phyloP scores from a whole-genome alignment of 2,113 vertebrate genomes.

The Peromyscus californicus region DNA sequence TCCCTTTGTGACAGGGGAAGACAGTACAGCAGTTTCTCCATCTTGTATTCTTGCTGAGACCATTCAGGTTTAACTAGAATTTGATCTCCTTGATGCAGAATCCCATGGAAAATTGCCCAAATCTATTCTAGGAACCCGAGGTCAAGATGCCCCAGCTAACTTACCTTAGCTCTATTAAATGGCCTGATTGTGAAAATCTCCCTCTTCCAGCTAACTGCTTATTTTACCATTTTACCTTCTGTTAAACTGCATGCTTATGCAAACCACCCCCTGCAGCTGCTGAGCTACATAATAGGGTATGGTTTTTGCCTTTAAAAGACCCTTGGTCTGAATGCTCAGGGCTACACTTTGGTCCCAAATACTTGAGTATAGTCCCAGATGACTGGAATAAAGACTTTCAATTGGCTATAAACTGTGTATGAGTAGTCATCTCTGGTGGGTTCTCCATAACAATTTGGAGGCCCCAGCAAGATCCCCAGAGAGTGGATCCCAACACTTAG shows the following conservation, averaged over 20 bases:
- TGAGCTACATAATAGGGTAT: not conserved
- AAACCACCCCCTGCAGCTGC: not conserved
- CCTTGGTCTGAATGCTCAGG: not conserved
- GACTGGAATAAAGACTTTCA: not conserved
- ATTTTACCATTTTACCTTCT: not conserved
- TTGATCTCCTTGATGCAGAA: not conserved
- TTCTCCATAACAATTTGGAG: not conserved
- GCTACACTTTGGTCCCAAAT: not conserved
- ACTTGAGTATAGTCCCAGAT: not conserved
- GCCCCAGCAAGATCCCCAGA: not conserved
- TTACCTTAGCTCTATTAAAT: not conserved
- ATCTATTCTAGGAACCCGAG: not conserved
- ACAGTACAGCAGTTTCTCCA: too few species aligned
- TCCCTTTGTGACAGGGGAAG: not conserved
- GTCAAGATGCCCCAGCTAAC: not conserved
- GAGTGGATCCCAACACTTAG: not conserved
- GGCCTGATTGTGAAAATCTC: not conserved
- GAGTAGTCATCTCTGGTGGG: not conserved
- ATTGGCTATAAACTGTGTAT: not conserved
- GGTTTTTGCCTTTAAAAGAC: not conserved
- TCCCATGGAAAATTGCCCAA: not conserved
- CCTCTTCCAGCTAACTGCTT: not conserved
- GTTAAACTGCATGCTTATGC: not conserved
- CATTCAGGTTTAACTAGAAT: not conserved
- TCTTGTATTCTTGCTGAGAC: not conserved